Evolutionary conservation across 2,797 vertebrate genomes (phyloP), one percentile per base, ranked within the genome.

Genomic region (Microctenopoma steveboyesi): DNA sequence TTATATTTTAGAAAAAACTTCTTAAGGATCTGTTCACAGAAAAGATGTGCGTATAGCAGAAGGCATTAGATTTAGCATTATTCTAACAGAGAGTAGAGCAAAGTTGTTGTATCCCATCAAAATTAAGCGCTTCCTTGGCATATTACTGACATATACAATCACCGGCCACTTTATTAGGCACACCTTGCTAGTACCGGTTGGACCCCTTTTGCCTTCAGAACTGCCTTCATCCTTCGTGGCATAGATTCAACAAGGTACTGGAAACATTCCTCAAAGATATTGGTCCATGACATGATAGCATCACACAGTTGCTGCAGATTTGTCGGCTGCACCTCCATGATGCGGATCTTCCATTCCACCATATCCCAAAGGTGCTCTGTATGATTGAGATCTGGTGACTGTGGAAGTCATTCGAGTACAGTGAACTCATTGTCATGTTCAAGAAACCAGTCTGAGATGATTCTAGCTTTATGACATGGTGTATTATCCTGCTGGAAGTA

Each of bases 291-390:
- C 54, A 72, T 78, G 46, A 81, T 60, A 58, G 52, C 35, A 76
- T 88, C 88, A 86, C 56, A 1, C 65, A 79, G 72, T 69, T 79
- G 60, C 50, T 78, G 58, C 68, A 78, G 70, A 81, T 71, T 85
- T 87, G 74, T 88, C 16, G 35, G 86, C 74, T 86, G 58, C 74
- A 88, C 72, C 70, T 85, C 69, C 51, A 85, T 80, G 51, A 82
- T 83, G 74, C 0, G 3, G 82, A 78, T 84, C 71, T 82, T 72
- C 46, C 7, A 12, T 82, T 89, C 66, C 79, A 76, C 62, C 40
- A 68, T 69, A 76, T 78, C 75, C 78, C 46, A 42, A 64, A 46
- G 61, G 25, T 59, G 40, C 47, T 65, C 47, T 63, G 37, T 58
- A 75, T 51, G 54, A 65, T 57, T 59, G 49, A 59, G 62, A 67